phyloP scores from a whole-genome alignment of 2,888 invertebrate species.

The Choreutis nemorana region DNA sequence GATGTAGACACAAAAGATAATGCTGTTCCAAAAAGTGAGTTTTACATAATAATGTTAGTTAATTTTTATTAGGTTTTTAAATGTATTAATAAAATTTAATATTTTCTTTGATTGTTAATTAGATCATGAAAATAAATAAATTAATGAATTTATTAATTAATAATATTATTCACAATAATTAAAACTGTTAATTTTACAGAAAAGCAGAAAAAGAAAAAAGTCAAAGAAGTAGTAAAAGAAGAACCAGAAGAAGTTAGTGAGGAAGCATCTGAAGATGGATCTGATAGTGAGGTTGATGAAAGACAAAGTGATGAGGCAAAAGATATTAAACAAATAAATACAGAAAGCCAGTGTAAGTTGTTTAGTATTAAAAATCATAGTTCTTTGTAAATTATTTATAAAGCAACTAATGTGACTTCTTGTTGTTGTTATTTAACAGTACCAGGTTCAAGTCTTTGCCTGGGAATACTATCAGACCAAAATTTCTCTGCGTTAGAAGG shows the following conservation, averaged over 20 bases:
- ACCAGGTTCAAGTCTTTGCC: slow-evolving; percentile 69
- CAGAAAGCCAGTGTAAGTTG: slow-evolving; percentile 36
- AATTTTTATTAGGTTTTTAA: too few relatives aligned
- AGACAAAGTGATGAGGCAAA: slow-evolving; percentile 19
- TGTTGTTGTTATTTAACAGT: slow-evolving; percentile 42
- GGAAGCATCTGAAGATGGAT: slow-evolving; percentile 17
- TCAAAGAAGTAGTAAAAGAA: slow-evolving; percentile 19
- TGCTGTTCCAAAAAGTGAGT: slow-evolving; percentile 32
- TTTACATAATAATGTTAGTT: too few relatives aligned
- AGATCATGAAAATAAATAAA: background rate
- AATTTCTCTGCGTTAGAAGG: slow-evolving; percentile 68
- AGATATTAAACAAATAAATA: slow-evolving; percentile 21
- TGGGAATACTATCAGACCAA: slow-evolving; percentile 68
- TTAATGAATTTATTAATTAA: background rate
- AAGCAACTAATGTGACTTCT: background rate
- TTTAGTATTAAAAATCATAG: background rate
- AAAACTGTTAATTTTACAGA: slow-evolving; percentile 7
- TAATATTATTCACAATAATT: background rate
- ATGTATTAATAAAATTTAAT: background rate
- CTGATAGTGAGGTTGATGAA: slow-evolving; percentile 16
- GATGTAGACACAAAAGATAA: slow-evolving; percentile 14
- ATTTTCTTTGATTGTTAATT: background rate
- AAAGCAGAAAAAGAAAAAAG: slow-evolving; percentile 17
- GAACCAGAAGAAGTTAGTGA: slow-evolving; percentile 26
- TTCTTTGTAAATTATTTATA: background rate